Evolutionary conservation across 2,888 invertebrate genomes (phyloP).

Genomic region (Pilophorus perplexus): DNA sequence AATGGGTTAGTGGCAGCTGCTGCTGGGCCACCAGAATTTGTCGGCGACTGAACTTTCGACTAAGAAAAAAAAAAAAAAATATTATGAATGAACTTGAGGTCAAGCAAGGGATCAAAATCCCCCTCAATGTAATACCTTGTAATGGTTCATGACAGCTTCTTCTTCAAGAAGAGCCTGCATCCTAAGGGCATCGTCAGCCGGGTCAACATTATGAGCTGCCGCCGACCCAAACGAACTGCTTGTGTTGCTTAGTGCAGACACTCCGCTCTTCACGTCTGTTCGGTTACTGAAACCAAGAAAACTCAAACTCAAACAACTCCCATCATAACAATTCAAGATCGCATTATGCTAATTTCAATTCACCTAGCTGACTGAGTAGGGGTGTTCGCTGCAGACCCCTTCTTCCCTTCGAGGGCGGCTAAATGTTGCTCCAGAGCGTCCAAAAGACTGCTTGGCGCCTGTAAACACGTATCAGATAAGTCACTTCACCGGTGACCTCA

Average conservation of each 20-base stretch:
- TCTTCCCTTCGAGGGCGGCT: constrained; percentile 88
- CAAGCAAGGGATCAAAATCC: neutral
- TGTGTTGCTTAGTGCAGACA: constrained; percentile 82
- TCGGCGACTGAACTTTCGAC: constrained; percentile 78
- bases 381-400: constrained; percentile 79
- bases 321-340: no score
- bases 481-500: no score
- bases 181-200: constrained; percentile 72
- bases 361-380: constrained; percentile 82
- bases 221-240: constrained; percentile 85
- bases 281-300: constrained; percentile 39
- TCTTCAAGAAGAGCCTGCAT: constrained; percentile 91
- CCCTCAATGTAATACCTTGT: constrained; percentile 66
- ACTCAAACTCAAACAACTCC: neutral
- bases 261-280: constrained; percentile 81
- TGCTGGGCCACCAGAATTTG: constrained; percentile 59
- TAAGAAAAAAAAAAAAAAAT: constrained; percentile 49
- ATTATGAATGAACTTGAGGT: no score
- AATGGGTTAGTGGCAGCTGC: constrained; percentile 72
- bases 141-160: constrained; percentile 91
- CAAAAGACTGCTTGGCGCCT: constrained; percentile 91
- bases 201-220: constrained; percentile 66
- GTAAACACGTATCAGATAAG: no score
- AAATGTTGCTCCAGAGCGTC: constrained; percentile 97
- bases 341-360: no score